Conservation (phyloP, 2,113 vertebrate genomes). For the Trinectes maculatus region DNA sequence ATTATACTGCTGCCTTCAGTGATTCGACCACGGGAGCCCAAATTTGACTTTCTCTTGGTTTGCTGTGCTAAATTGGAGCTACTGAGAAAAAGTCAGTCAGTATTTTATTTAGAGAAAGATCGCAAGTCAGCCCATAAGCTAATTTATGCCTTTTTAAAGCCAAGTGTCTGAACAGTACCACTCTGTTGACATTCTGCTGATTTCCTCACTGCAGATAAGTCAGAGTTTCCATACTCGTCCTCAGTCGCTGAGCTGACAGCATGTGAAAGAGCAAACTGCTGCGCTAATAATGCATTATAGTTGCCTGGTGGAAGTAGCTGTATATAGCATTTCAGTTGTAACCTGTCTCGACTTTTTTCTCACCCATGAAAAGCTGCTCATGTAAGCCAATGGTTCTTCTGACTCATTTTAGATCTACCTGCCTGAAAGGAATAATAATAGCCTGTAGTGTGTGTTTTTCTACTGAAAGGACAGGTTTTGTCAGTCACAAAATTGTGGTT, state of each 20-base stretch:
- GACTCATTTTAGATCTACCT: slow-evolving; percentile 11
- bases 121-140: neutral
- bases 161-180: slow-evolving; percentile 15
- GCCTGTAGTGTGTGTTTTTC: too few relatives aligned
- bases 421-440: neutral
- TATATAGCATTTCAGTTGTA: neutral
- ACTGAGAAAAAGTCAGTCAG: neutral
- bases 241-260: slow-evolving; percentile 1
- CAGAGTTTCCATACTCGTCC: neutral
- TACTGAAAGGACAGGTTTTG: too few relatives aligned
- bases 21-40: neutral
- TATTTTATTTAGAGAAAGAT: neutral
- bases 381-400: slow-evolving; percentile 11
- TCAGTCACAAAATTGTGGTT: too few relatives aligned
- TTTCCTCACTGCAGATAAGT: neutral
- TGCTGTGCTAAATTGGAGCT: slow-evolving; percentile 6
- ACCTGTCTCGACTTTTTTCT: neutral
- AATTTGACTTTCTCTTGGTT: slow-evolving; percentile 40
- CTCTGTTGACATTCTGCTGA: too few relatives aligned
- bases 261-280: neutral
- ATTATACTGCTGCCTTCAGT: slow-evolving; percentile 4
- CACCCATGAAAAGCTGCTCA: neutral
- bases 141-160: slow-evolving; percentile 14
- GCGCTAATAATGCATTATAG: neutral
- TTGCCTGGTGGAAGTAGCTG: neutral